Percentiles rank a stretch among this genome's conserved stretches.
phyloP scores from a whole-genome alignment of 2,113 vertebrate species.

The Gasterosteus aculeatus region DNA sequence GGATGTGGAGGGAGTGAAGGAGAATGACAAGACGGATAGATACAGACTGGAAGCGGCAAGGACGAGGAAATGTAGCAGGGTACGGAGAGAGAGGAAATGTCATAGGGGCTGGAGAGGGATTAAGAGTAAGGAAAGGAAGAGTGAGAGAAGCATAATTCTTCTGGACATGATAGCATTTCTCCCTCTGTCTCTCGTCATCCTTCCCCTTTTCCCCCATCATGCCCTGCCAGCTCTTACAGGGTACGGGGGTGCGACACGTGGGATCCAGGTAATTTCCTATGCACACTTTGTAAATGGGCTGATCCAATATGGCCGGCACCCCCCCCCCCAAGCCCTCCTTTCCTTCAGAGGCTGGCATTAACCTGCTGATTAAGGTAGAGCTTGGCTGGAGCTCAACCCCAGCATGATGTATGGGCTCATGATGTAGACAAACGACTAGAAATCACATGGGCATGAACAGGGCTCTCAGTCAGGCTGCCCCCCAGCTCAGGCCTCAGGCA shows the following conservation, averaged over 20 bases:
- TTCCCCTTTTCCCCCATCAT: slow-evolving; percentile 34
- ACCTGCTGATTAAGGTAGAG: slow-evolving; percentile 81
- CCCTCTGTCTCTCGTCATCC: slow-evolving; percentile 11
- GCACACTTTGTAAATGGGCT: slow-evolving; percentile 78
- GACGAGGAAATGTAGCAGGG: slow-evolving; percentile 27
- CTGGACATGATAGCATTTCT: slow-evolving; percentile 60
- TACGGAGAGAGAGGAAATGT: slow-evolving; percentile 38
- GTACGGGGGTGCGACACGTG: slow-evolving; percentile 52
- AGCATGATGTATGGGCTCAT: slow-evolving; percentile 64
- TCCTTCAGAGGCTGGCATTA: slow-evolving; percentile 74
- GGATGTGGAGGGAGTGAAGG: slow-evolving; percentile 35
- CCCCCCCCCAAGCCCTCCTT: slow-evolving; percentile 27
- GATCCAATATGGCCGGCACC: slow-evolving; percentile 71
- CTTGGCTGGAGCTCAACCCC: slow-evolving; percentile 78
- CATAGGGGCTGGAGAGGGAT: slow-evolving; percentile 22
- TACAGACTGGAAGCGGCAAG: slow-evolving; percentile 34
- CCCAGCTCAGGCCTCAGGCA: slow-evolving; percentile 54
- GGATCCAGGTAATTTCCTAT: slow-evolving; percentile 71
- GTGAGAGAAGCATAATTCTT: slow-evolving; percentile 58
- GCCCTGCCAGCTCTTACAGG: slow-evolving; percentile 49
- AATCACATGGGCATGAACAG: slow-evolving; percentile 69
- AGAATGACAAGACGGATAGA: slow-evolving; percentile 48
- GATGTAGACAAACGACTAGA: slow-evolving; percentile 79
- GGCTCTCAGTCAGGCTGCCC: slow-evolving; percentile 64
- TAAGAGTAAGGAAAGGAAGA: slow-evolving; percentile 30